Base-by-base conservation (phyloP, 2,797 vertebrate genomes). In the Pangasius mekongensis region DNA sequence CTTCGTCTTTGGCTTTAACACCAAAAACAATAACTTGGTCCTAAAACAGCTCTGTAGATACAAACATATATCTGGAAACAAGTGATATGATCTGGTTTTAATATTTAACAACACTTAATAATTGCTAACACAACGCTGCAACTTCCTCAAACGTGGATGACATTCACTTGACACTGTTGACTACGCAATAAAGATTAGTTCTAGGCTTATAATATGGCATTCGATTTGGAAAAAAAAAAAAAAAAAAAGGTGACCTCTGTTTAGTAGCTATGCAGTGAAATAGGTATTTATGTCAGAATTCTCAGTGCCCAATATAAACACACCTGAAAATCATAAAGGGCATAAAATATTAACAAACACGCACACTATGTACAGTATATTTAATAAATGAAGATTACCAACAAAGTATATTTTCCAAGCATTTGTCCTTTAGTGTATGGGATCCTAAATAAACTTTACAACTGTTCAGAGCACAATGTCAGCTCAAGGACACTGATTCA, bases 401-500 rank as follows among this genome's bases (percentile, higher is more conserved):
- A 39, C 18, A 71, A 20, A 69, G 66, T 69, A 76, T 2, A 14
- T 11, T 69, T 76, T 30, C 27, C 47, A 77, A 16, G 74, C 2
- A 2, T 78, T 33, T 56, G 54, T 24, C 30, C 10, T 39, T 60
- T 36, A 60, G 10, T 30, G 43, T 64, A 66, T 30, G 27, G 60
- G 43, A 66, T 22, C n/a, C 3, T 39, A 27, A 82, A 82, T 62
- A 82, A 62, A 27, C 78, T 18, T 60, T 58, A 74, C 69, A 87
- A 47, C 33, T 24, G 33, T 67, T 47, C 78, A 76, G 24, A 39
- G 43, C n/a, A 33, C 67, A 88, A 74, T 56, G 60, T 71, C 83
- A 87, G 83, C 69, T 54, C 36, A 69, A 87, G 36, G 30, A 9
- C 43, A 73, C 54, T 82, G 66, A 81, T 86, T 81, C 71, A 89